Conservation (phyloP, 23 tunicate genomes). For the Trididemnum clinides region DNA sequence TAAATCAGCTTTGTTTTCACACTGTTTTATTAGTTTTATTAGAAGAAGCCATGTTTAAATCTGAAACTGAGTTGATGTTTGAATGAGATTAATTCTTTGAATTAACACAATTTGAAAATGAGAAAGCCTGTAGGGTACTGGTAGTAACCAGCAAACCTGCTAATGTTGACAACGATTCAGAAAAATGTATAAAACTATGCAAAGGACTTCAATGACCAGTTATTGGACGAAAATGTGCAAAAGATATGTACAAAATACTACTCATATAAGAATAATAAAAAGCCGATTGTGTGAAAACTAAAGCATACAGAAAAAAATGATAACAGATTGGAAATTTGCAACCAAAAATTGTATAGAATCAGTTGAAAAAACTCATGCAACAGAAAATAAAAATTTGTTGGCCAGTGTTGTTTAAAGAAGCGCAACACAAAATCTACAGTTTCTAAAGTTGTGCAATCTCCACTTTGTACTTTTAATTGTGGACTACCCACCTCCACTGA, state of each 20-base stretch:
- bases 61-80: neutral
- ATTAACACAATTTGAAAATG: neutral
- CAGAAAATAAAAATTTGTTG: neutral
- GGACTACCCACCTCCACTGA: too few relatives aligned
- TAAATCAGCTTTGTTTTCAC: neutral
- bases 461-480: too few relatives aligned
- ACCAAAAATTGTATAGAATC: neutral
- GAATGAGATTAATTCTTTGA: too few relatives aligned
- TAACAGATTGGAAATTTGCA: neutral
- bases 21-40: neutral
- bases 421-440: too few relatives aligned
- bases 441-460: too few relatives aligned
- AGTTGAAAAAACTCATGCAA: neutral
- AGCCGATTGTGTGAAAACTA: neutral
- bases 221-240: neutral
- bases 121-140: too few relatives aligned
- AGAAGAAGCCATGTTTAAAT: neutral
- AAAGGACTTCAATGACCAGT: too few relatives aligned
- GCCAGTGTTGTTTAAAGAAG: neutral
- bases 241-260: neutral
- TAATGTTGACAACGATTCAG: too few relatives aligned
- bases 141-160: too few relatives aligned
- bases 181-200: too few relatives aligned
- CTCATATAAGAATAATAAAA: too few relatives aligned
- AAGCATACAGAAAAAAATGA: neutral